These are phyloP conservation scores for Arvicanthis niloticus DNA, from an alignment of 2,113 vertebrate genomes.

Conservation along the genomic window DNA sequence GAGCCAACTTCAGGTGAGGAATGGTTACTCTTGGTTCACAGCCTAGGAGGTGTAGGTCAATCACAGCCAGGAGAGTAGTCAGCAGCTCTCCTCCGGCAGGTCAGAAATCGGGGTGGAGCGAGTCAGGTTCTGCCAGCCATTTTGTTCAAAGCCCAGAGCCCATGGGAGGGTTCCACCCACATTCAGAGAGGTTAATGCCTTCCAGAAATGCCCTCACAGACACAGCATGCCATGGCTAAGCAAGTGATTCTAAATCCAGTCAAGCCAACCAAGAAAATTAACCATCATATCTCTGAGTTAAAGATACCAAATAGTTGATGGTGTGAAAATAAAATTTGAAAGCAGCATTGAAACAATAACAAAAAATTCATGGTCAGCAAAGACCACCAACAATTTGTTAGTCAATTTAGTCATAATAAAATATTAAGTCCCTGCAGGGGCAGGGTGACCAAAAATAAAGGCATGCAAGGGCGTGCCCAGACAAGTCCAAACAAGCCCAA, in stretches of 20 bases:
- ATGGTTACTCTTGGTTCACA: not conserved
- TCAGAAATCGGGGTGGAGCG: not conserved
- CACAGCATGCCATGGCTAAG: not conserved
- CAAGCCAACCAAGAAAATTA: not conserved
- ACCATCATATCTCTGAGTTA: not conserved
- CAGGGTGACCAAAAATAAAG: too few species aligned
- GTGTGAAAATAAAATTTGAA: too few species aligned
- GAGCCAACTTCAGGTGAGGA: not conserved
- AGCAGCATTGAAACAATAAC: too few species aligned
- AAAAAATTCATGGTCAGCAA: too few species aligned
- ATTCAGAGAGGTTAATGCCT: not conserved
- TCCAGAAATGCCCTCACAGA: not conserved
- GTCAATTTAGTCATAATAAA: too few species aligned
- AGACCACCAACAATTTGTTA: too few species aligned
- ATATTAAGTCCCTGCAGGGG: too few species aligned
- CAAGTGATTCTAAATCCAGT: not conserved
- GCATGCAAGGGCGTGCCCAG: too few species aligned
- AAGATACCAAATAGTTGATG: not conserved
- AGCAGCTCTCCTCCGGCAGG: not conserved
- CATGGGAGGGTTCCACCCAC: not conserved
- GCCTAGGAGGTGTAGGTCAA: not conserved
- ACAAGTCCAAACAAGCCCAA: too few species aligned
- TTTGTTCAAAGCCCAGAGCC: not conserved
- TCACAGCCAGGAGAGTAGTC: not conserved
- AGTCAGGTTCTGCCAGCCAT: not conserved